phyloP scores from a whole-genome alignment of 2,888 invertebrate species.

The Limnephilus rhombicus region DNA sequence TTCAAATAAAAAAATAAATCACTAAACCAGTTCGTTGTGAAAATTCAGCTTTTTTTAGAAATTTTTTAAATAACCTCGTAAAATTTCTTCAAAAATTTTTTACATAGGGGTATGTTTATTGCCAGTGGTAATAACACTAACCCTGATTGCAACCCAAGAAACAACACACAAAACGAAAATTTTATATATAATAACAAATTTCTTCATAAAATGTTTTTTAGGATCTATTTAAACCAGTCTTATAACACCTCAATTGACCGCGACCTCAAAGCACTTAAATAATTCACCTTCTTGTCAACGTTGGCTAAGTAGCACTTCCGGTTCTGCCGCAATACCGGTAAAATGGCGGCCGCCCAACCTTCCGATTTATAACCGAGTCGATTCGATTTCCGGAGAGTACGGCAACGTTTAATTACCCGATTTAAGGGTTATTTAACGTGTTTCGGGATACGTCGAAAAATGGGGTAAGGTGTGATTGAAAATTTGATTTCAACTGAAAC shows the following conservation, averaged over 20 bases:
- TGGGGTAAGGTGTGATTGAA: background rate
- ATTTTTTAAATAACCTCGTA: background rate
- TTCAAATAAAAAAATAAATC: too few relatives aligned
- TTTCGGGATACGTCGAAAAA: background rate
- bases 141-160: background rate
- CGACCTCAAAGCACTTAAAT: background rate
- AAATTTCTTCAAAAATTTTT: background rate
- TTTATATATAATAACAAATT: background rate
- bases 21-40: too few relatives aligned
- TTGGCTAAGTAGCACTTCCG: background rate
- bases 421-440: background rate
- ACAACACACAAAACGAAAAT: background rate
- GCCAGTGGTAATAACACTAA: background rate
- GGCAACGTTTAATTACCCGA: background rate
- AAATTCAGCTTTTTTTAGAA: too few relatives aligned
- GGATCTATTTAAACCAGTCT: background rate
- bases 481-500: background rate
- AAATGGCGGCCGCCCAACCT: constrained; percentile 8
- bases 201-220: background rate
- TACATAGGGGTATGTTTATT: background rate
- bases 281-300: background rate
- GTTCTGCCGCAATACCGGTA: constrained; percentile 20
- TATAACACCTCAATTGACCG: background rate
- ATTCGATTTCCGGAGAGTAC: constrained; percentile 16
- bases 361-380: background rate